Evolutionary conservation across 2,888 invertebrate species (phyloP), one percentile per base, ranked within the genome.

Genomic region (Pasiphila rectangulata): DNA sequence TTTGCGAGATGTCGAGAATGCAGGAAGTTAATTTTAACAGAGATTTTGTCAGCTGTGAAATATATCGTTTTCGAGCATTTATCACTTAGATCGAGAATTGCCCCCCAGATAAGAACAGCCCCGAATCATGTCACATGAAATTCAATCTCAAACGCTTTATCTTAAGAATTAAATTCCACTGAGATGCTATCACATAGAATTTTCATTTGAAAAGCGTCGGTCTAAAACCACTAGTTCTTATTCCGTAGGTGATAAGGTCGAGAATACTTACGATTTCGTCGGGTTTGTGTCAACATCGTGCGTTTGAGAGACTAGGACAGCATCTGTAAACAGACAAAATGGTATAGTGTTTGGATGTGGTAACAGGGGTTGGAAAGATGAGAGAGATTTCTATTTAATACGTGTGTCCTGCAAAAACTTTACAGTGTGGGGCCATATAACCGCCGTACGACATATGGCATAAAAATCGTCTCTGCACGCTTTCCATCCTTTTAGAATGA

Each of bases 251-350:
- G 0, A 54, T 69, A 76, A 58, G 55, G 58, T 64, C 48, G 19
- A 60, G 63, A 59, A 36, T 27, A 72, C 80, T 81, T 70, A 80
- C 80, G 53, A 47, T 57, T 41, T 15, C 54, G n/a, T 37, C 2
- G 36, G 40, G 51, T 58, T 56, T 59, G 58, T 61, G 62, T 67
- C 69, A 63, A 69, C 67, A 66, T 64, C 61, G 47, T 66, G 72
- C 60, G 63, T 70, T 67, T 64, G 67, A 64, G 63, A 59, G 67
- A 75, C 75, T 67, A 72, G 65, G 56, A 73, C 64, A 51, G 79
- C 75, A 73, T 79, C 83, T 83, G 83, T 59, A 71, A 75, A 74
- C 67, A 73, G 78, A 75, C 65, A 74, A 55, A 63, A 62, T 46
- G 37, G 37, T 16, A 46, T 19, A 43, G 38, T 48, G 21, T 25